Percentiles rank a stretch among this genome's conserved stretches.
phyloP scores from a whole-genome alignment of 2,888 invertebrate species.

The Odontocerum albicorne region DNA sequence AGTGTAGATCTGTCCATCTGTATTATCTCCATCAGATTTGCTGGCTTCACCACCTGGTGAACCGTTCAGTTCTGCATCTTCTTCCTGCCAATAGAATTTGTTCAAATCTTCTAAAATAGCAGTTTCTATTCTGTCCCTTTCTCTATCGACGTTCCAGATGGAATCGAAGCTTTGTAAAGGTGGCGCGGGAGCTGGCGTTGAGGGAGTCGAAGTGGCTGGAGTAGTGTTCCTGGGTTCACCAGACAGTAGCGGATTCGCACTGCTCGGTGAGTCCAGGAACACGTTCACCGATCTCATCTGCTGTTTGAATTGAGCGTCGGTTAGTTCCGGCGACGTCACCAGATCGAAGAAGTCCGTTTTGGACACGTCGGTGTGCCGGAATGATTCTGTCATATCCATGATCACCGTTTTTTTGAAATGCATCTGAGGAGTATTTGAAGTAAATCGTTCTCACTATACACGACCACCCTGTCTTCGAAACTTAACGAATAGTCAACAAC shows the following conservation, averaged over 20 bases:
- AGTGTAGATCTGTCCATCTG: conserved; percentile 84
- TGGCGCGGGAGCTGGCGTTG: conserved; percentile 48
- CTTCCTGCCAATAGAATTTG: conserved; percentile 80
- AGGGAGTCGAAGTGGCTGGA: conserved; percentile 46
- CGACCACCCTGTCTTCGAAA: too few relatives aligned
- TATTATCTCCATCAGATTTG: conserved; percentile 59
- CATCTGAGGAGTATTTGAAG: conserved; percentile 28
- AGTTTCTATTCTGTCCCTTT: conserved; percentile 69
- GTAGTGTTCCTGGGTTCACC: conserved; percentile 50
- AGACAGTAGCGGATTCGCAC: conserved; percentile 54
- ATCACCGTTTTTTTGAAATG: conserved; percentile 48
- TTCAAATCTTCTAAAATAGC: conserved; percentile 83
- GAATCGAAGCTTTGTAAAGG: conserved; percentile 58
- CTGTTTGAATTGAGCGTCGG: conserved; percentile 69
- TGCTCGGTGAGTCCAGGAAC: conserved; percentile 62
- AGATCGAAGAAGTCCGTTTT: conserved; percentile 90
- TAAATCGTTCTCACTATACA: too few relatives aligned
- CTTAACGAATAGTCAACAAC: too few relatives aligned
- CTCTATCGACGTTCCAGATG: conserved; percentile 73
- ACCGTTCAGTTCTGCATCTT: conserved; percentile 56
- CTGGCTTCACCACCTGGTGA: conserved; percentile 53
- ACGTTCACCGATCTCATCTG: conserved; percentile 70
- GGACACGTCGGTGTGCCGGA: conserved; percentile 72
- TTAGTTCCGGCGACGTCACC: conserved; percentile 78
- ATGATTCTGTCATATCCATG: conserved; percentile 85